These are phyloP conservation scores for Pycnomerus fuliginosus DNA, from an alignment of 2,888 invertebrate genomes.

Conservation along the genomic window DNA sequence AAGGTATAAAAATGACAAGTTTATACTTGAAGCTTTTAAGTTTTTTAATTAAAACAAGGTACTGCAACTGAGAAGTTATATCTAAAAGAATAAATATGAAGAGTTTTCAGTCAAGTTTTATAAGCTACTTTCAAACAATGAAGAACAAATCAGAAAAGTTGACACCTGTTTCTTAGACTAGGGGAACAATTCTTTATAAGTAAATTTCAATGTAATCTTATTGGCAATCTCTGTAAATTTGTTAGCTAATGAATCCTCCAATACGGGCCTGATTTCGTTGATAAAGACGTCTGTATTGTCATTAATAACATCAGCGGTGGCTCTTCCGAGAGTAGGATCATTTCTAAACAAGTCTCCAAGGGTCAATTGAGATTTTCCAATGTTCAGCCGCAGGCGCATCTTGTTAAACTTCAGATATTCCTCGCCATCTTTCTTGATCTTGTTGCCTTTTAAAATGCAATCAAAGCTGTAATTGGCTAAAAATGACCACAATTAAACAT, in stretches of 20 bases:
- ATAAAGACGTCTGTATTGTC: slow-evolving; percentile 67
- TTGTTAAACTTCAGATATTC: slow-evolving; percentile 65
- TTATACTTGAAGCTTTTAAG: too few species aligned
- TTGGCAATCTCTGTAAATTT: slow-evolving; percentile 71
- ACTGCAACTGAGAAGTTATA: too few species aligned
- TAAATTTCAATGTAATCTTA: slow-evolving; percentile 67
- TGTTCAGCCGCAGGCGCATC: slow-evolving; percentile 61
- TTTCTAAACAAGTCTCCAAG: slow-evolving; percentile 68
- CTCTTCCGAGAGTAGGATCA: slow-evolving; percentile 63
- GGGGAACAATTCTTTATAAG: slow-evolving; percentile 70
- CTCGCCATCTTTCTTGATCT: slow-evolving; percentile 58
- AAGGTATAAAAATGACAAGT: too few species aligned
- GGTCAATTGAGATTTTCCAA: slow-evolving; percentile 61
- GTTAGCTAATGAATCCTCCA: slow-evolving; percentile 64
- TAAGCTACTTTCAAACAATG: background rate
- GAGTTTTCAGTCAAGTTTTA: too few species aligned
- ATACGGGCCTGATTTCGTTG: slow-evolving; percentile 66
- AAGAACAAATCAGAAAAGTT: background rate
- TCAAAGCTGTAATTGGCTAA: slow-evolving; percentile 66
- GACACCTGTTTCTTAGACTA: slow-evolving; percentile 24
- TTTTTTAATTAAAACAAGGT: too few species aligned
- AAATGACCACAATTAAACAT: slow-evolving; percentile 35
- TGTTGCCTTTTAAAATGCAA: slow-evolving; percentile 63
- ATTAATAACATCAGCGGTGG: slow-evolving; percentile 67
- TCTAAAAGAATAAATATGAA: too few species aligned